phyloP scores from a whole-genome alignment of 1,140 invertebrate species.

The Saccostrea glomerata region DNA sequence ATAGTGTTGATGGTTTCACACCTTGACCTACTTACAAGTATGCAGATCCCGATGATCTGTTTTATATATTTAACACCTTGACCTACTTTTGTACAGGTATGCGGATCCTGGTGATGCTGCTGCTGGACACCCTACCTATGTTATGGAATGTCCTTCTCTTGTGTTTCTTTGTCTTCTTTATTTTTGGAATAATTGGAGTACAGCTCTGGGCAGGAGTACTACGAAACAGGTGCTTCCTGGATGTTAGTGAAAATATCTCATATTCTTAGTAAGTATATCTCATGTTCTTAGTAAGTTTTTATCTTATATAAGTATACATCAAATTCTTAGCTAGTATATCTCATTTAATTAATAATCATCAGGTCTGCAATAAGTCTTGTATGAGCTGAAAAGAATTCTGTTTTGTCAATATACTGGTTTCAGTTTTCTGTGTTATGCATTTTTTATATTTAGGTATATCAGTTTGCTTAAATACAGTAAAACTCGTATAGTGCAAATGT shows the following conservation, averaged over 20 bases:
- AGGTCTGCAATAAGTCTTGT: no score
- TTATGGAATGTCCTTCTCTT: conserved; percentile 98
- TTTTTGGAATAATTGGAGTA: conserved; percentile 99
- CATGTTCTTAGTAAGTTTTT: conserved; percentile 82
- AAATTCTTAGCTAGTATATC: conserved; percentile 67
- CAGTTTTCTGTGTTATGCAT: no score
- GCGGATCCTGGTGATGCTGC: conserved; percentile 98
- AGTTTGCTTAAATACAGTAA: no score
- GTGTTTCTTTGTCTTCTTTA: conserved; percentile 99
- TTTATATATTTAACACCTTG: neutral
- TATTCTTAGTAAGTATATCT: conserved; percentile 82
- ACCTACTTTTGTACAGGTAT: conserved; percentile 86
- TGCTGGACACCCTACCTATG: conserved; percentile 99
- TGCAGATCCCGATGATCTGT: neutral
- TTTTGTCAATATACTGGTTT: no score
- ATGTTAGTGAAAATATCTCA: conserved; percentile 70
- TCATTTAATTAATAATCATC: no score
- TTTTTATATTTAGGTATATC: no score
- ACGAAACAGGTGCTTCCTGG: conserved; percentile 94
- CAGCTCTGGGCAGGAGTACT: conserved; percentile 99
- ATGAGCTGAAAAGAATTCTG: no score
- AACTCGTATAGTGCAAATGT: no score
- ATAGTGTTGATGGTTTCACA: no score
- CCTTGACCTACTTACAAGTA: neutral
- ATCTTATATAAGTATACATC: conserved; percentile 82